These are phyloP conservation scores for Amazona finschi DNA, from an alignment of 2,797 vertebrate species.

Conservation along the genomic window DNA sequence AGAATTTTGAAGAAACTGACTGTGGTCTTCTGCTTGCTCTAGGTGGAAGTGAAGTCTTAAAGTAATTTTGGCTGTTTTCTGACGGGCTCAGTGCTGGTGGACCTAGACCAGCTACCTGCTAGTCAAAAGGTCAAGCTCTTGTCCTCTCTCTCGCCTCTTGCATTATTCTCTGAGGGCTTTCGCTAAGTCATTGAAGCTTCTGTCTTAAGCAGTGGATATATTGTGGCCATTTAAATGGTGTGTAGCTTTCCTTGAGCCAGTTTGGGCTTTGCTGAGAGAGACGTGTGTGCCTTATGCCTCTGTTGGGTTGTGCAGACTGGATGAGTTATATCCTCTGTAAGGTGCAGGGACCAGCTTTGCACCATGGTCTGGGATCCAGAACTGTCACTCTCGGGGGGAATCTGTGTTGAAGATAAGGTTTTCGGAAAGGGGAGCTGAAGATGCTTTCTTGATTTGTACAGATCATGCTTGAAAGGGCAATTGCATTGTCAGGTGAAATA, in stretches of 20 bases:
- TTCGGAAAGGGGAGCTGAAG: conserved; percentile 34
- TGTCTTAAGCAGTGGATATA: not conserved
- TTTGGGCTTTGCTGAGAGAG: not conserved
- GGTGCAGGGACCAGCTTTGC: not conserved
- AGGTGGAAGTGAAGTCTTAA: not conserved
- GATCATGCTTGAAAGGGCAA: conserved; percentile 50
- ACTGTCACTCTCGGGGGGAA: not conserved
- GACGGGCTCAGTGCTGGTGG: not conserved
- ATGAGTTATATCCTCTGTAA: not conserved
- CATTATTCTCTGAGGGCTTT: not conserved
- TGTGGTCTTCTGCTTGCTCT: not conserved
- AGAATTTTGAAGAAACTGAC: not conserved
- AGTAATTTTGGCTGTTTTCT: not conserved
- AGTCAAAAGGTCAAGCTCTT: not conserved
- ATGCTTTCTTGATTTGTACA: conserved; percentile 44
- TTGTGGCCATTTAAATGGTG: accelerated
- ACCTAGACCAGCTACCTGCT: not conserved
- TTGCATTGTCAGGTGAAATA: conserved; percentile 61
- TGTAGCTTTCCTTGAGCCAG: not conserved
- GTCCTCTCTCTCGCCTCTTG: not conserved
- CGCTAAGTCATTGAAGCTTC: not conserved
- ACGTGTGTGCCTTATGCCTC: not conserved
- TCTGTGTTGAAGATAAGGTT: conserved; percentile 26
- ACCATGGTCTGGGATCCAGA: not conserved
- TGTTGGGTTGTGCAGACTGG: not conserved